Percentiles rank a stretch among this genome's conserved stretches.
These are phyloP conservation scores for Atherix ibis DNA, from an alignment of 2,888 invertebrate species.

Conservation along the genomic window DNA sequence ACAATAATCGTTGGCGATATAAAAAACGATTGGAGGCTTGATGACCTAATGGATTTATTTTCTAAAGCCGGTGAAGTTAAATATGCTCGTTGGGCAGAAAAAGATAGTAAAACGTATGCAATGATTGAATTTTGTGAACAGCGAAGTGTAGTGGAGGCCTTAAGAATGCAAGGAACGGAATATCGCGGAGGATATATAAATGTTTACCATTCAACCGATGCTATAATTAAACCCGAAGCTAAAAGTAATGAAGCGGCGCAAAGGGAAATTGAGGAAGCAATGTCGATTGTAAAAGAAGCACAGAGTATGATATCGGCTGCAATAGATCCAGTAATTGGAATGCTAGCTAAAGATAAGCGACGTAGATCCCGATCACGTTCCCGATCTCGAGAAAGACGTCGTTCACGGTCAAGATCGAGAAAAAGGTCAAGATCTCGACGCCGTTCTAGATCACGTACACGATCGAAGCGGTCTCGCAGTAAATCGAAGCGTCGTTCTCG, in stretches of 20 bases:
- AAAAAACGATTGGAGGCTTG: slow-evolving; percentile 50
- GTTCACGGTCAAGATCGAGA: slow-evolving; percentile 45
- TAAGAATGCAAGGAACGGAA: slow-evolving; percentile 67
- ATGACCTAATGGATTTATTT: slow-evolving; percentile 82
- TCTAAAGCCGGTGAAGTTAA: slow-evolving; percentile 83
- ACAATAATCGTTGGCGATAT: slow-evolving; percentile 79
- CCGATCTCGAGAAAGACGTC: slow-evolving; percentile 25
- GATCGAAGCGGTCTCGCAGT: slow-evolving; percentile 37
- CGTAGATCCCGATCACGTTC: slow-evolving; percentile 35
- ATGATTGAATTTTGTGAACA: slow-evolving; percentile 92
- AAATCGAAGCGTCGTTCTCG: slow-evolving; percentile 37
- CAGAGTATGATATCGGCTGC: slow-evolving; percentile 89
- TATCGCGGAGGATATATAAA: slow-evolving; percentile 51
- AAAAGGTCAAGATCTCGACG: slow-evolving; percentile 41
- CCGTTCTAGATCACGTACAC: slow-evolving; percentile 48
- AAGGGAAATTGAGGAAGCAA: slow-evolving; percentile 90
- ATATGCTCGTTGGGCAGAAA: slow-evolving; percentile 80
- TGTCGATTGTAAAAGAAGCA: slow-evolving; percentile 92
- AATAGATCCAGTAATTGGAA: slow-evolving; percentile 79
- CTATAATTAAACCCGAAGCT: slow-evolving; percentile 82
- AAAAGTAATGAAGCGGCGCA: slow-evolving; percentile 93
- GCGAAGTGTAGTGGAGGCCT: slow-evolving; percentile 66
- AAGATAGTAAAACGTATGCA: slow-evolving; percentile 63
- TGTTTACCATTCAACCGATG: slow-evolving; percentile 82
- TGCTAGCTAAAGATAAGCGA: slow-evolving; percentile 71